Conservation (phyloP, 2,888 invertebrate genomes). For the Fissipunctia ypsillon region DNA sequence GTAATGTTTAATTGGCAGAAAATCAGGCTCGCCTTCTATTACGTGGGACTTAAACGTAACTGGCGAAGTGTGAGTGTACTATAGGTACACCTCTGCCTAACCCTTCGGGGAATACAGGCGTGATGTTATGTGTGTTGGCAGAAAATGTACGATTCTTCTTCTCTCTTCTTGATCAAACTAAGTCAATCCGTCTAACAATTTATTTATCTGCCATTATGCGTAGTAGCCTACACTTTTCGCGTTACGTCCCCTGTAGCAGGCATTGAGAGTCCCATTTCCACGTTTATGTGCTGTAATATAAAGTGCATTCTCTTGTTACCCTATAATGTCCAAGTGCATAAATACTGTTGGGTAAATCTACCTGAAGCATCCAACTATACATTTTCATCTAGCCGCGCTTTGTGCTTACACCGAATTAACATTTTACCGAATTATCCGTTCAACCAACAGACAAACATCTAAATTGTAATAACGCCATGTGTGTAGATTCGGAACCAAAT, state of each 20-base stretch:
- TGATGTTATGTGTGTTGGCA: too few relatives aligned
- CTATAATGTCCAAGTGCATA: neutral
- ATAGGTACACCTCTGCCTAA: too few relatives aligned
- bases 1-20: too few relatives aligned
- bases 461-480: neutral
- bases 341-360: neutral
- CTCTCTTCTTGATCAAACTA: neutral
- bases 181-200: neutral
- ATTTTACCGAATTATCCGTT: too few relatives aligned
- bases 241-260: neutral
- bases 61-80: too few relatives aligned
- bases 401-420: too few relatives aligned
- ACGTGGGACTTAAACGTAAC: too few relatives aligned
- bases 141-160: neutral
- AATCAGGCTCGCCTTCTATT: too few relatives aligned
- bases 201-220: neutral
- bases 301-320: constrained; percentile 39
- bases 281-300: constrained; percentile 28
- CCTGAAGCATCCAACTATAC: neutral
- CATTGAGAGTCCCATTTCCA: constrained; percentile 22
- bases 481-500: neutral
- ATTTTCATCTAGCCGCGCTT: too few relatives aligned
- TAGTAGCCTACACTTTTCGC: neutral
- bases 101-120: too few relatives aligned
- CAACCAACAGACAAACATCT: neutral